Evolutionary conservation across 2,113 vertebrate species (phyloP).

Genomic region (Orthonyx spaldingii): DNA sequence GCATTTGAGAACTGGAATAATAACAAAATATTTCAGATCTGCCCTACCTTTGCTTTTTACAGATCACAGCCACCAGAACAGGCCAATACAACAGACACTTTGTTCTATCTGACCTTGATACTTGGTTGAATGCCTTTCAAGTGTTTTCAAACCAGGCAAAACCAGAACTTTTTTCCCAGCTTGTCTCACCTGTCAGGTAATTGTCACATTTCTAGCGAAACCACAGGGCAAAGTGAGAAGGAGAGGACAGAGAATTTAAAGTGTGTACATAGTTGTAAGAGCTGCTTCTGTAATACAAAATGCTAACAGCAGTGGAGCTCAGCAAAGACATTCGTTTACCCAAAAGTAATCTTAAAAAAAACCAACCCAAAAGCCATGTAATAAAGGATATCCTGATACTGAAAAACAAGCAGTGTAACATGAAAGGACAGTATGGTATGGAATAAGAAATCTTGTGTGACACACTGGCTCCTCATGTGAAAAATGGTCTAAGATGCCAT

Average conservation of each 20-base stretch:
- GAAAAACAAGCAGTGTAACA: constrained; percentile 65
- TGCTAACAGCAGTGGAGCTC: background rate
- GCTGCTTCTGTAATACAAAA: background rate
- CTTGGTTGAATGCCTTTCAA: background rate
- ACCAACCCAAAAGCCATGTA: background rate
- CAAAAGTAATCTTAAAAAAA: background rate
- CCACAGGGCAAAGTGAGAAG: background rate
- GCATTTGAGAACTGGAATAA: background rate
- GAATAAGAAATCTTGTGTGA: constrained; percentile 59
- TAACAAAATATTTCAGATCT: background rate
- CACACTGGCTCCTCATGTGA: constrained; percentile 50
- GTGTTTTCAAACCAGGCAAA: background rate
- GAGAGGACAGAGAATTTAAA: background rate
- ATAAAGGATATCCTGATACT: constrained; percentile 38
- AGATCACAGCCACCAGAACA: background rate
- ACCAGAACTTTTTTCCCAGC: background rate
- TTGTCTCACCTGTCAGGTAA: background rate
- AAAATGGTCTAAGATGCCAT: constrained; percentile 63
- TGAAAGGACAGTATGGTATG: constrained; percentile 58
- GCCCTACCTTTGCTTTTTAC: background rate
- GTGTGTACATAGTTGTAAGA: background rate
- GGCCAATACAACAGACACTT: background rate
- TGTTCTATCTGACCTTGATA: background rate
- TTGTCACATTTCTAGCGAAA: background rate
- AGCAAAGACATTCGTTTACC: constrained; percentile 1